Percentiles rank a stretch among this genome's conserved stretches.
Conservation (phyloP, 2,797 vertebrate genomes). For the Acanthis flammea region DNA sequence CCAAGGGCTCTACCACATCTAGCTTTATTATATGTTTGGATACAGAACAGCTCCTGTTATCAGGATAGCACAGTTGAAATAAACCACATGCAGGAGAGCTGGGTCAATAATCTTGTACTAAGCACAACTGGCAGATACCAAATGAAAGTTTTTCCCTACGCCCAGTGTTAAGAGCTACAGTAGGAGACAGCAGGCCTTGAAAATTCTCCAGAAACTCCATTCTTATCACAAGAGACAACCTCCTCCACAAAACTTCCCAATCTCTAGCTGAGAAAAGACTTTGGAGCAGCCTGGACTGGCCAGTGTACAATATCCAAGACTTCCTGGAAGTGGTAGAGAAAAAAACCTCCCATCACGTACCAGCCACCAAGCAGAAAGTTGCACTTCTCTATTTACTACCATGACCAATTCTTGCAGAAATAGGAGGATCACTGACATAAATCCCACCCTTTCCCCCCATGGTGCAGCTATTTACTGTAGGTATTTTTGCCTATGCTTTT, state of each 20-base stretch:
- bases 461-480: neutral
- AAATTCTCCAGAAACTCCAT: constrained; percentile 2
- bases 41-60: neutral
- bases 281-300: neutral
- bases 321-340: neutral
- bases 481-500: neutral
- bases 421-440: neutral
- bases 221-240: neutral
- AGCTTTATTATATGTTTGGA: neutral
- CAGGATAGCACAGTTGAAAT: neutral
- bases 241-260: neutral
- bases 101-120: neutral
- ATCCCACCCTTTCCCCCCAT: neutral
- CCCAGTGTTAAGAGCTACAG: neutral
- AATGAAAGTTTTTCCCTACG: neutral
- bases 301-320: neutral
- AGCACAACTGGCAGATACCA: neutral
- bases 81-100: neutral
- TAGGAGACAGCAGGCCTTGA: neutral
- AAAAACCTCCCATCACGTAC: neutral
- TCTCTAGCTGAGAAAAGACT: neutral
- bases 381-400: neutral
- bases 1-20: neutral
- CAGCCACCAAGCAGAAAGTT: neutral
- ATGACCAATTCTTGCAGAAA: neutral